Conservation (phyloP, 2,797 vertebrate genomes). For the Danionella dracula region DNA sequence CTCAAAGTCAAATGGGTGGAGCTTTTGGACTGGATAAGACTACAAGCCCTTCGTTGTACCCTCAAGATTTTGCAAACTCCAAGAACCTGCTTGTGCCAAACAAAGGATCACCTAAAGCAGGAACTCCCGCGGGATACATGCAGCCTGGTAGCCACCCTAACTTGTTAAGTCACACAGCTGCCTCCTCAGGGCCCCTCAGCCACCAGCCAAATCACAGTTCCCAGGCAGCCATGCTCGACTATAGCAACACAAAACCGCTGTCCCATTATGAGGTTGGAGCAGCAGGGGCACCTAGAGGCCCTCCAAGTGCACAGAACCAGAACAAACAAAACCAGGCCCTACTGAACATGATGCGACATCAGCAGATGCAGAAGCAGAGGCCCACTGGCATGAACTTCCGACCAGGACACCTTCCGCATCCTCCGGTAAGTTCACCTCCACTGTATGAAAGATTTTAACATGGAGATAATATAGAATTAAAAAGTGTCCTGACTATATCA, state of each 20-base stretch:
- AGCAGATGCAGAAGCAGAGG: slow-evolving; percentile 78
- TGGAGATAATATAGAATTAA: no score
- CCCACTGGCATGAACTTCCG: slow-evolving; percentile 74
- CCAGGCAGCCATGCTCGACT: slow-evolving; percentile 76
- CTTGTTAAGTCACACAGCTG: slow-evolving; percentile 73
- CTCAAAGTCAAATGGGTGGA: slow-evolving; percentile 76
- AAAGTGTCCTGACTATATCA: no score
- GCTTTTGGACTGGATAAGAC: slow-evolving; percentile 85
- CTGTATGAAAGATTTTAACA: no score
- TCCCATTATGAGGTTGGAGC: slow-evolving; percentile 84
- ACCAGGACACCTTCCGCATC: slow-evolving; percentile 73
- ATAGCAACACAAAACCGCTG: slow-evolving; percentile 92
- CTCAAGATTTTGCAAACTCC: slow-evolving; percentile 79
- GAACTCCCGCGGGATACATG: slow-evolving; percentile 69
- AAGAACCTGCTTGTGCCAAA: slow-evolving; percentile 81
- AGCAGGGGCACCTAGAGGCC: slow-evolving; percentile 63
- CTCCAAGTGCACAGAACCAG: slow-evolving; percentile 64
- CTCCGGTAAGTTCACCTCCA: slow-evolving; percentile 72
- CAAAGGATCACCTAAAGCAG: slow-evolving; percentile 84
- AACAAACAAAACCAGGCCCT: slow-evolving; percentile 72
- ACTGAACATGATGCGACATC: slow-evolving; percentile 75
- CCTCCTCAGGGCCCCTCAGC: slow-evolving; percentile 59
- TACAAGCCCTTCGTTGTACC: slow-evolving; percentile 82
- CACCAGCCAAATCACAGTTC: slow-evolving; percentile 63
- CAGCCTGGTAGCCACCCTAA: slow-evolving; percentile 63